phyloP scores from a whole-genome alignment of 2,888 invertebrate genomes.

The Drosophila macrospina region DNA sequence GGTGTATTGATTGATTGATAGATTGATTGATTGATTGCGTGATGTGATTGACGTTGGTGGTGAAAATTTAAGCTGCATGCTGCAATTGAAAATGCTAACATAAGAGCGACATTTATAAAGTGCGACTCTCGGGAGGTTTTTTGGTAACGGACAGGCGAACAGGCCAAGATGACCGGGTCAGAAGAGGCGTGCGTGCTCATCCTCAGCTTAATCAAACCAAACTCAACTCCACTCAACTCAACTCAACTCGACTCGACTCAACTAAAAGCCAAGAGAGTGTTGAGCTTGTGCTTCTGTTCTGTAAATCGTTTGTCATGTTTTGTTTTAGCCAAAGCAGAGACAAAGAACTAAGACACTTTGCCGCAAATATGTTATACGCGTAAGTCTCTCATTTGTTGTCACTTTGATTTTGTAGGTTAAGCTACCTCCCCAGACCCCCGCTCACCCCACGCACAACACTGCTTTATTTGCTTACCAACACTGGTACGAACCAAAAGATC shows the following conservation, averaged over 20 bases:
- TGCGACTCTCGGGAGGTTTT: slow-evolving; percentile 57
- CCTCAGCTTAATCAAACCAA: slow-evolving; percentile 39
- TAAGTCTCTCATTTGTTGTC: slow-evolving; percentile 67
- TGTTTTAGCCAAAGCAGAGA: slow-evolving; percentile 59
- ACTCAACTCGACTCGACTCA: slow-evolving; percentile 44
- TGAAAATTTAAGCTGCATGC: slow-evolving; percentile 71
- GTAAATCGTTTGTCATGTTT: slow-evolving; percentile 59
- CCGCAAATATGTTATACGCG: slow-evolving; percentile 80
- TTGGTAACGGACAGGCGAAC: slow-evolving; percentile 72
- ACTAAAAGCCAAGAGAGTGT: slow-evolving; percentile 33
- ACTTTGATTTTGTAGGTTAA: slow-evolving; percentile 69
- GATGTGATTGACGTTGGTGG: slow-evolving; percentile 65
- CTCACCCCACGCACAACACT: slow-evolving; percentile 40
- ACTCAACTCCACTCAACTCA: slow-evolving; percentile 38
- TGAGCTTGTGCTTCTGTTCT: slow-evolving; percentile 57
- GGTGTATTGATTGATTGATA: slow-evolving; percentile 68
- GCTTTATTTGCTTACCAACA: slow-evolving; percentile 65
- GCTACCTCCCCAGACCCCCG: slow-evolving; percentile 38
- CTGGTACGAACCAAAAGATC: slow-evolving; percentile 25
- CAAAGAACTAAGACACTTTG: slow-evolving; percentile 79
- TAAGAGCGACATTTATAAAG: slow-evolving; percentile 37
- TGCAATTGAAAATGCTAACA: slow-evolving; percentile 56
- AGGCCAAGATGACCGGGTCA: slow-evolving; percentile 44
- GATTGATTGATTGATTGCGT: slow-evolving; percentile 53
- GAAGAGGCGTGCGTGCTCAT: slow-evolving; percentile 28